Base-by-base conservation (phyloP, 2,797 vertebrate species). In the Microctenopoma steveboyesi region DNA sequence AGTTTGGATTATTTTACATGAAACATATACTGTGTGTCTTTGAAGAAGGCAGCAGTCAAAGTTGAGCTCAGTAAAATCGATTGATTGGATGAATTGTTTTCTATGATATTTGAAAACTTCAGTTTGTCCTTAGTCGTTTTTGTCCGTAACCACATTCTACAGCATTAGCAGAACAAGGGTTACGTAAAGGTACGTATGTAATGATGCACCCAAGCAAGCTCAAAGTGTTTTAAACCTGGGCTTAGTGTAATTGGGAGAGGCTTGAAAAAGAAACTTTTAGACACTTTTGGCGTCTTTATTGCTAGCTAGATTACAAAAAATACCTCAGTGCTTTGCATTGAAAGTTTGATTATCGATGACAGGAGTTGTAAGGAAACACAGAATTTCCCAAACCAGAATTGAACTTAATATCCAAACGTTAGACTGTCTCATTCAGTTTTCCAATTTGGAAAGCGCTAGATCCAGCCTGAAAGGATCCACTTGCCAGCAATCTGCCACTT, bases 391-490 rank as follows among this genome's bases (percentile, higher is more conserved):
- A 76, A 78, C 4, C 7, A 42, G 67, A 72, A 45, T 72, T 72
- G 28, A 37, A 64, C 60, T 66, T 54, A 53, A 2, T 57, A 43
- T 53, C 45, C 67, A 63, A 3, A 66, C 69, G 50, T 71, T 49
- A 18, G 50, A 39, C 52, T 7, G 30, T 14, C 52, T 27, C 14
- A 1, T 40, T 35, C 42, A 55, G 28, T 65, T 53, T 46, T 68
- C 71, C 66, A 60, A 75, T 58, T 45, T 84, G 69, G 69, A 76
- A 43, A 11, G 50, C 18, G 2, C 64, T 10, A 0, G 3, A 35
- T 72, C 67, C 83, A 78, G 28, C 13, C 2, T 43, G 46, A 83
- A 68, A 70, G 79, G 74, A 74, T 75, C 37, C 54, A 72, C 28
- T 85, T 52, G 52, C 68, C 39, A 65, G 42, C 63, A 72, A 64